Evolutionary conservation across 2,888 invertebrate species (phyloP), one percentile per base, ranked within the genome.

Genomic region (Miltochrista miniata): DNA sequence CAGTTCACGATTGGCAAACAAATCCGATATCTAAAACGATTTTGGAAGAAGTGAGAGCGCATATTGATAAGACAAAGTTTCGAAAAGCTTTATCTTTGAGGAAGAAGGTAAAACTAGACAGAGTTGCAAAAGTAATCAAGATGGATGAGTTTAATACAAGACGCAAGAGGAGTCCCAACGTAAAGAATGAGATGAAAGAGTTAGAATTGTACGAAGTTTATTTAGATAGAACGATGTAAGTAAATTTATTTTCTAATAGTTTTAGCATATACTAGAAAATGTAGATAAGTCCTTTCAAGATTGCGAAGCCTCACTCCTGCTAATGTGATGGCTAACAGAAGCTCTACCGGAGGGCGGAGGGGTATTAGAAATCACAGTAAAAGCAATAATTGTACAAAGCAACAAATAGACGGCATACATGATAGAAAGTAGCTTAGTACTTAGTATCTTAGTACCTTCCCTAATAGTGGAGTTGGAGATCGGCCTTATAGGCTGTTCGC

Each of bases 221-320:
- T 48, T 46, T 88, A 9, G 86, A 85, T 44, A 84, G 56, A 66
- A 79, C 75, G 10, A 82, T 70, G 90, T 90, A 75, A 86, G 89
- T 87, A 65, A 29, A 14, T 36, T 24, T 42, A 51, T 9, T 34
- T 48, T 15, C 18, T 4, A 30, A 12, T 14, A 10, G 8, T 2
- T 24, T 12, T 44, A 0, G 5, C n/a, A 4, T 9, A n/a, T n/a
- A 42, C 14, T 18, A 24, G 5, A 24, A 5, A 2, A 24, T 24
- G n/a, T n/a, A n/a, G n/a, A n/a, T n/a, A n/a, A n/a, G n/a, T n/a
- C n/a, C n/a, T n/a, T n/a, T n/a, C n/a, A n/a, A n/a, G n/a, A n/a
- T n/a, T n/a, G n/a, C n/a, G n/a, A n/a, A n/a, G n/a, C n/a, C n/a
- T n/a, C n/a, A n/a, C n/a, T n/a, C n/a, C n/a, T n/a, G n/a, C n/a